Conservation (phyloP, 2,113 vertebrate species). For the Scomber colias region DNA sequence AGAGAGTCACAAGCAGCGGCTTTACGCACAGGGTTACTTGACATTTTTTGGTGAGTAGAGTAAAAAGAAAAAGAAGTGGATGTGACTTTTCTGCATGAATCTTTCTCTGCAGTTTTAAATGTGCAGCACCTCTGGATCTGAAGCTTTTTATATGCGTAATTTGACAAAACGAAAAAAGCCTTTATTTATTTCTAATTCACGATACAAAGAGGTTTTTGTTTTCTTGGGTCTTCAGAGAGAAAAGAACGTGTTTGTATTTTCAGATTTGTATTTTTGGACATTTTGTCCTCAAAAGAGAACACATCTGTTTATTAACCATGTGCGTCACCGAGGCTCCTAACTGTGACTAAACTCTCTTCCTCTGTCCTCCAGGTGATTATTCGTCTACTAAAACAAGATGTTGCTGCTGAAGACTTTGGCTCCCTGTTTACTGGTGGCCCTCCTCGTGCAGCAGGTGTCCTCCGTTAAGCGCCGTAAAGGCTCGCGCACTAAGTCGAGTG, state of each 20-base stretch:
- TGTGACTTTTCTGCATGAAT: neutral
- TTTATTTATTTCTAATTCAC: too few relatives aligned
- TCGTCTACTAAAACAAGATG: constrained; percentile 19
- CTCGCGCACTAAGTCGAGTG: constrained; percentile 24
- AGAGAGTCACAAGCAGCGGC: constrained; percentile 34
- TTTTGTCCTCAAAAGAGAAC: too few relatives aligned
- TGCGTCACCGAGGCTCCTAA: too few relatives aligned
- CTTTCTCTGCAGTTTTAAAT: neutral
- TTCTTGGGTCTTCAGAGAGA: too few relatives aligned
- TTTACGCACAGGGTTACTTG: constrained; percentile 23
- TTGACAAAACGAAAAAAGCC: too few relatives aligned
- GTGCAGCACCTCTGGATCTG: too few relatives aligned
- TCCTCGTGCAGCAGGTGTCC: constrained; percentile 77
- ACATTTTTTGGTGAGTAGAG: constrained; percentile 36
- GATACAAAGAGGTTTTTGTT: too few relatives aligned
- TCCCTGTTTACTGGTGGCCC: constrained; percentile 80
- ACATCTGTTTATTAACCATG: too few relatives aligned
- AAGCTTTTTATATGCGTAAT: neutral
- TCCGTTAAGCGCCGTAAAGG: constrained; percentile 58
- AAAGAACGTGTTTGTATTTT: too few relatives aligned
- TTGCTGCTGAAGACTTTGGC: constrained; percentile 76
- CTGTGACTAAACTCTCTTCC: too few relatives aligned
- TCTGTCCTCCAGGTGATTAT: constrained; percentile 16
- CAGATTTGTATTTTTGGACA: too few relatives aligned
- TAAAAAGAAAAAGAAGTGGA: too few relatives aligned